These are phyloP conservation scores for Porites rus DNA, from an alignment of 92 coral and sea anemone species.

Conservation along the genomic window DNA sequence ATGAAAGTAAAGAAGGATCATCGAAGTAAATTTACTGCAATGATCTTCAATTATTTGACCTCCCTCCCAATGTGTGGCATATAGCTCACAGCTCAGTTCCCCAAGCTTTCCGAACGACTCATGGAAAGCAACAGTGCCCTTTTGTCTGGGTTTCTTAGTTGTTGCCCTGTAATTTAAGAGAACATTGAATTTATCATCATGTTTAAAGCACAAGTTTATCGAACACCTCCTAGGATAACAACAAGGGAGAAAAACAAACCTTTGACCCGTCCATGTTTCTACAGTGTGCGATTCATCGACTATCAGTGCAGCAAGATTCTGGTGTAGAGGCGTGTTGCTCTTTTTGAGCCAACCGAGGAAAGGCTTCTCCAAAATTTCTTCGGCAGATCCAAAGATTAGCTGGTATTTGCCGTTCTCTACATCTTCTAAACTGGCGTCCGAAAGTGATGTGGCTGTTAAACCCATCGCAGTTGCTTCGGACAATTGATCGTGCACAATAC, in stretches of 20 bases:
- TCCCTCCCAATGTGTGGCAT: no score
- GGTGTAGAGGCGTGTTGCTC: conserved; percentile 26
- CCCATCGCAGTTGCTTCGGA: conserved; percentile 48
- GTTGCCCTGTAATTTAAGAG: not conserved
- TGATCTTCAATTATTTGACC: no score
- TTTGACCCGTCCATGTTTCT: conserved; percentile 52
- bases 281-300: conserved; percentile 34
- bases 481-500: conserved; percentile 19
- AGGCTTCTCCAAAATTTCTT: conserved; percentile 20
- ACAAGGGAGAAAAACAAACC: conserved; percentile 19
- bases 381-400: conserved; percentile 55
- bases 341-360: conserved; percentile 27
- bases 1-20: no score
- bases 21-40: no score
- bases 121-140: conserved; percentile 39
- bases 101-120: conserved; percentile 59
- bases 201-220: no score
- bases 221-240: no score
- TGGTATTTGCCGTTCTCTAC: conserved; percentile 36
- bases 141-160: not conserved
- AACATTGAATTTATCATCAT: no score
- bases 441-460: not conserved
- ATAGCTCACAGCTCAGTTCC: conserved; percentile 12
- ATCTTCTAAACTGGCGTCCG: conserved; percentile 21
- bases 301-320: conserved; percentile 40